phyloP scores from a whole-genome alignment of 2,113 vertebrate genomes.

The Oryzias javanicus region DNA sequence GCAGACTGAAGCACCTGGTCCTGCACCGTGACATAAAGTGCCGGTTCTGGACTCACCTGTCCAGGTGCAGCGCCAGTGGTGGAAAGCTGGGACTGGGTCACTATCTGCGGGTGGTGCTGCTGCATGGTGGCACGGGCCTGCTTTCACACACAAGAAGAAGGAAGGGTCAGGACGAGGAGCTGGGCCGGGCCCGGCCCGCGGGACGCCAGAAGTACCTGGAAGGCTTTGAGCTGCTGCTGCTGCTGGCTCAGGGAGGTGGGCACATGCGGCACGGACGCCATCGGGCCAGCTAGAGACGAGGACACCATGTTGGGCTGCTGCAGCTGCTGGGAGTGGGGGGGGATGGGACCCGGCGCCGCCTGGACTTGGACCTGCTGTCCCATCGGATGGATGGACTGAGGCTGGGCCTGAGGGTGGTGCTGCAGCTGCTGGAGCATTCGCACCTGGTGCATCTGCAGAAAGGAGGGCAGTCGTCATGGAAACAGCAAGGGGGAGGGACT shows the following conservation, averaged over 20 bases:
- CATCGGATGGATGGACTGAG: constrained; percentile 80
- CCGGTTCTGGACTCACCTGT: constrained; percentile 81
- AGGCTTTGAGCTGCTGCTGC: constrained; percentile 65
- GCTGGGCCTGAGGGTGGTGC: constrained; percentile 77
- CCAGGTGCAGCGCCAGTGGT: constrained; percentile 66
- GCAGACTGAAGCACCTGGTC: neutral
- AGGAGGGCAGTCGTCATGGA: neutral
- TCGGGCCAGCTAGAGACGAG: constrained; percentile 69
- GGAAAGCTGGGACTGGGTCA: constrained; percentile 67
- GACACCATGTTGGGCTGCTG: constrained; percentile 65
- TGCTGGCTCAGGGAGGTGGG: constrained; percentile 66
- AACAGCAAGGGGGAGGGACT: neutral
- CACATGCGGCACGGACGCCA: constrained; percentile 63
- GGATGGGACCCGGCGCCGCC: constrained; percentile 76
- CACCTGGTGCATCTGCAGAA: constrained; percentile 73
- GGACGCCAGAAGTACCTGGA: constrained; percentile 63
- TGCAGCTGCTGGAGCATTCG: constrained; percentile 72
- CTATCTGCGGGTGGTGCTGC: constrained; percentile 73
- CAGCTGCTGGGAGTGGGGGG: constrained; percentile 68
- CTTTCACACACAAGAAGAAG: constrained; percentile 19
- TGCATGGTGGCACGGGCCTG: constrained; percentile 75
- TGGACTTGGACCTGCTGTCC: constrained; percentile 76
- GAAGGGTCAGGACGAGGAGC: neutral
- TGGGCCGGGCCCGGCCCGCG: neutral
- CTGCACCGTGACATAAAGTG: too few relatives aligned